Conservation (phyloP, 1,140 invertebrate genomes). For the Danaus plexippus region DNA sequence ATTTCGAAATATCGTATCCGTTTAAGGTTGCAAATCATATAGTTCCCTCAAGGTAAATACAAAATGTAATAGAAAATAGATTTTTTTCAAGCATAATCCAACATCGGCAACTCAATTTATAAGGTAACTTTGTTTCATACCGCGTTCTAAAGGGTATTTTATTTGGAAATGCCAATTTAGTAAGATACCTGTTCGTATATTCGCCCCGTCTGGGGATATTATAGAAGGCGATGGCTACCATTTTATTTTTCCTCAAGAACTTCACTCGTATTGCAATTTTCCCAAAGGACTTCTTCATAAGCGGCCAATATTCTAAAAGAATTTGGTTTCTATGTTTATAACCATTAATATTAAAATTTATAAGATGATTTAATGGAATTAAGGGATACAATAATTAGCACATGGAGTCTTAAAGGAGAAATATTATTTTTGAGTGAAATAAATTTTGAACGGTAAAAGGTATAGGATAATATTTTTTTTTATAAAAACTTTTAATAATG, state of each 20-base stretch:
- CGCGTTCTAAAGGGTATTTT: slow-evolving; percentile 44
- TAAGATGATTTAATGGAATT: no score
- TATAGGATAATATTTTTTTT: no score
- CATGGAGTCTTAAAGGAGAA: no score
- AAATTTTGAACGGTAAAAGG: no score
- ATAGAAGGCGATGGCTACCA: slow-evolving; percentile 41
- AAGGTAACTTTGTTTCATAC: slow-evolving; percentile 26
- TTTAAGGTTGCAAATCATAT: slow-evolving; percentile 19
- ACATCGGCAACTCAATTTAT: slow-evolving; percentile 28
- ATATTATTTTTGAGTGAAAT: no score
- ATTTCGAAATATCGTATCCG: slow-evolving; percentile 8
- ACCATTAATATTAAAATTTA: no score
- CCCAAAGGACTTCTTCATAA: slow-evolving; percentile 55
- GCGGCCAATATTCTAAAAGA: slow-evolving; percentile 56
- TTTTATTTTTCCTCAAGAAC: slow-evolving; percentile 54
- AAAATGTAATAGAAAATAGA: slow-evolving; percentile 23
- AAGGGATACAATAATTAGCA: no score
- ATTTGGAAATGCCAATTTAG: slow-evolving; percentile 34
- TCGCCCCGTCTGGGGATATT: slow-evolving; percentile 52
- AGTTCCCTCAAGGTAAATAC: slow-evolving; percentile 20
- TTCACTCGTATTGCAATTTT: slow-evolving; percentile 48
- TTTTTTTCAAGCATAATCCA: slow-evolving; percentile 20
- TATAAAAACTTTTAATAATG: no score
- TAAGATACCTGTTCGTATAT: slow-evolving; percentile 37
- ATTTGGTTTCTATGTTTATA: slow-evolving; percentile 13